Percentiles rank a stretch among this genome's conserved stretches.
phyloP scores from a whole-genome alignment of 2,888 invertebrate genomes.

The Neoascia interrupta region DNA sequence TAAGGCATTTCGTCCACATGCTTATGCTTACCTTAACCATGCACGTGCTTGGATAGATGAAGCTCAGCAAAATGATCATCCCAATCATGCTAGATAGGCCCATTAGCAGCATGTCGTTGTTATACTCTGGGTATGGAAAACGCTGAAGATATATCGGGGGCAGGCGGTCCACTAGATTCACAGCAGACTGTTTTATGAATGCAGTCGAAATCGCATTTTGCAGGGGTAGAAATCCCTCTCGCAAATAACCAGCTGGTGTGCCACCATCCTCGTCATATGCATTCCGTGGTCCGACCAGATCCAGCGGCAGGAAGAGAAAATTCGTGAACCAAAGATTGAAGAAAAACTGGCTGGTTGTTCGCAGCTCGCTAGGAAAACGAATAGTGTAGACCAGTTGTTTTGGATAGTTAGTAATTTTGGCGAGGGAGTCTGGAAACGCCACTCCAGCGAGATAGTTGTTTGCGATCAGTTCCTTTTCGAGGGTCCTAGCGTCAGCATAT shows the following conservation, averaged over 20 bases:
- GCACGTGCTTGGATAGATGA: constrained; percentile 89
- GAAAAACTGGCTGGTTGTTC: constrained; percentile 75
- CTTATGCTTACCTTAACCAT: constrained; percentile 83
- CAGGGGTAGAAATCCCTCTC: constrained; percentile 85
- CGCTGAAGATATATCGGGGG: constrained; percentile 79
- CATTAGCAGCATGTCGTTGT: constrained; percentile 84
- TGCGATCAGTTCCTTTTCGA: constrained; percentile 66
- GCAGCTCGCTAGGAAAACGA: constrained; percentile 84
- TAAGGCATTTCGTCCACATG: too few species aligned
- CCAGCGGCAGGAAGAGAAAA: constrained; percentile 83
- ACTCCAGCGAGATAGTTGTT: constrained; percentile 81
- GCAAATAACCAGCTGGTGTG: constrained; percentile 82
- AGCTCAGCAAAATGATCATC: constrained; percentile 88
- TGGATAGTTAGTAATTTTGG: constrained; percentile 78
- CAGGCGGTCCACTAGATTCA: constrained; percentile 42
- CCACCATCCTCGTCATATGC: constrained; percentile 80
- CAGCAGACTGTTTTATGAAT: constrained; percentile 72
- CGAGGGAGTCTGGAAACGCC: constrained; percentile 81
- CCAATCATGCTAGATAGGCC: constrained; percentile 86
- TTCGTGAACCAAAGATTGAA: constrained; percentile 85
- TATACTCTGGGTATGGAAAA: constrained; percentile 87
- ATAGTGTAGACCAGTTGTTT: constrained; percentile 81
- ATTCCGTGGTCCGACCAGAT: constrained; percentile 85
- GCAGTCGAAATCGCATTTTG: constrained; percentile 82
- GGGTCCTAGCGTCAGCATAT: constrained; percentile 57